Base-by-base conservation (phyloP, 1,140 invertebrate species). In the Lycorma delicatula region DNA sequence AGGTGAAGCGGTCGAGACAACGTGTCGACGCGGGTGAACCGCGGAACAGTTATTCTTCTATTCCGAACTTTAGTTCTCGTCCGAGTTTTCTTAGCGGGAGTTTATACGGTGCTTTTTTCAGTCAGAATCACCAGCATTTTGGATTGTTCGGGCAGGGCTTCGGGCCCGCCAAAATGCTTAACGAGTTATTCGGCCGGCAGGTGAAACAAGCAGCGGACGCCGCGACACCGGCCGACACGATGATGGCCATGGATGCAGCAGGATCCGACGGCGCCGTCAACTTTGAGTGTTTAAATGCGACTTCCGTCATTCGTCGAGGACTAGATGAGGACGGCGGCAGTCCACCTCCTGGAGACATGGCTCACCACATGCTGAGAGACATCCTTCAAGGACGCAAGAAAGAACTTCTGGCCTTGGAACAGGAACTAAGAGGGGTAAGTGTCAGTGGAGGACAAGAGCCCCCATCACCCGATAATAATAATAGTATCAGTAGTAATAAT, bases 11-110 rank as follows among this genome's bases (percentile, higher is more conserved):
- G 79, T 87, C 86, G 77, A 85, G 89, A 84, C 89, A 92, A 82
- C 85, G 90, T 79, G 89, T 92, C 78, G 89, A 93, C 85, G 89
- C 89, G 79, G 89, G 89, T 70, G 89, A 92, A 81, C 89, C 89
- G 74, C 83, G 90, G 76, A 92, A 92, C 81, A 87, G 85, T 73
- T 92, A 92, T 79, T 89, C 87, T 66, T 87, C 86, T 72, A 89
- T 89, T 70, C 86, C 87, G 74, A 88, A 86, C 74, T 87, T 86
- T 72, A 85, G 85, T 79, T 88, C 86, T 77, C 83, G 86, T 74
- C 85, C 83, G 74, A 83, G 81, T 72, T 87, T 87, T 77, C 84
- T 89, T 74, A 84, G 85, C 72, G 80, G 85, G 71, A 81, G 85
- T 79, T 76, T 84, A 81, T 84, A 72, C 83, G 85, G 71, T 84